Percentiles rank a stretch among this genome's conserved stretches.
Conservation (phyloP, 1,140 invertebrate genomes). For the Caerostris extrusa region DNA sequence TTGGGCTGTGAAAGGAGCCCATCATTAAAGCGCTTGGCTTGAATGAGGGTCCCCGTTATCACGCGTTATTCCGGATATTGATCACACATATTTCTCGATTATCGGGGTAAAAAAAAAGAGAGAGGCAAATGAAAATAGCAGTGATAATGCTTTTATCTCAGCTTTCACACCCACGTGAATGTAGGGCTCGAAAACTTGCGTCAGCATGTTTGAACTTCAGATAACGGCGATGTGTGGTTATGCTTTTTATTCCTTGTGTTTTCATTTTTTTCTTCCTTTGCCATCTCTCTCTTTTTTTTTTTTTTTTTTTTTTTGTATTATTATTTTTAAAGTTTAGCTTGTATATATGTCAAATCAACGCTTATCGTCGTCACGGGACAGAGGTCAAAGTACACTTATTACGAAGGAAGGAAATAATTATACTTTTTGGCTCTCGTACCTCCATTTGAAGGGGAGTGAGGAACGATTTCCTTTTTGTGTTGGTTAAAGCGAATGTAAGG, state of each 20-base stretch:
- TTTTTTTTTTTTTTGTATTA: neutral
- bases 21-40: conserved; percentile 33
- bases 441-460: neutral
- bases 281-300: conserved; percentile 17
- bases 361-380: conserved; percentile 11
- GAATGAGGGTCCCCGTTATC: conserved; percentile 31
- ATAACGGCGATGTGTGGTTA: conserved; percentile 53
- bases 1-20: conserved; percentile 49
- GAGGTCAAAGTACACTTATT: conserved; percentile 24
- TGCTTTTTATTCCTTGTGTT: neutral
- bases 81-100: conserved; percentile 40
- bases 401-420: neutral
- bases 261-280: conserved; percentile 1
- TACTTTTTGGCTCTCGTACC: neutral
- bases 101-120: conserved; percentile 23
- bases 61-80: conserved; percentile 58
- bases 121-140: neutral
- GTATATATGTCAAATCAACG: conserved; percentile 26
- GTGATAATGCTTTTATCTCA: conserved; percentile 59
- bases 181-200: conserved; percentile 46
- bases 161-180: conserved; percentile 71
- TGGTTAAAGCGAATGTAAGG: neutral
- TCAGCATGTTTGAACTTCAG: conserved; percentile 70
- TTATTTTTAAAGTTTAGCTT: neutral
- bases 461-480: neutral